Conservation (phyloP, 2,888 invertebrate species). For the Phengaris arion region DNA sequence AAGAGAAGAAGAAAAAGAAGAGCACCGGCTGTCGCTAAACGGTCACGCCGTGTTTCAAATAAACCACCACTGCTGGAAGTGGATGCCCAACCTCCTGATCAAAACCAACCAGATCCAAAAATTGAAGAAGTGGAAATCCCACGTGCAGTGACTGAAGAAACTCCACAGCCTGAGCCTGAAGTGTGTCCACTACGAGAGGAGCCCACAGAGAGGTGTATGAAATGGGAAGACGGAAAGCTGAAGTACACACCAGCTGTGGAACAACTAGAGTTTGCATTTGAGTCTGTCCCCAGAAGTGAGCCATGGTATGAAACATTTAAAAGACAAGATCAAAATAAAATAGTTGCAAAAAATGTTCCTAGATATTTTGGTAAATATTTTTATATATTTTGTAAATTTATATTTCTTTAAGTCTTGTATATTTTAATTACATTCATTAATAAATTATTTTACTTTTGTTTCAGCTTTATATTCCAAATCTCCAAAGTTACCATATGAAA, state of each 20-base stretch:
- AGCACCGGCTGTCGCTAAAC: slow-evolving; percentile 47
- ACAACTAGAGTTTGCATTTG: slow-evolving; percentile 86
- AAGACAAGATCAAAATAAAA: slow-evolving; percentile 86
- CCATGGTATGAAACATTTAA: slow-evolving; percentile 89
- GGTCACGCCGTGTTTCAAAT: slow-evolving; percentile 44
- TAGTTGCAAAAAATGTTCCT: slow-evolving; percentile 81
- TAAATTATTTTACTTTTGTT: slow-evolving; percentile 46
- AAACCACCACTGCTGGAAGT: slow-evolving; percentile 38
- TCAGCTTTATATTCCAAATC: slow-evolving; percentile 79
- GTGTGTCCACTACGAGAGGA: slow-evolving; percentile 57
- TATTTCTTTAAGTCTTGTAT: neutral
- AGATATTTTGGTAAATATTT: slow-evolving; percentile 75
- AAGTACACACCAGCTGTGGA: slow-evolving; percentile 78
- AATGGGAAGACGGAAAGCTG: slow-evolving; percentile 70
- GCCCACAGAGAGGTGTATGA: slow-evolving; percentile 61
- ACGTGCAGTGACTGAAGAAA: slow-evolving; percentile 35
- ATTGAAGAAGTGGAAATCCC: slow-evolving; percentile 35
- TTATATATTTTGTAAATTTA: slow-evolving; percentile 9
- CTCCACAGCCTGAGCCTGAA: slow-evolving; percentile 41
- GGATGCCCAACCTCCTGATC: slow-evolving; percentile 44
- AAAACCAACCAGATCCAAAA: slow-evolving; percentile 37
- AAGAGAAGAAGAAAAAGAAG: slow-evolving; percentile 55
- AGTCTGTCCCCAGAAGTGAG: slow-evolving; percentile 85
- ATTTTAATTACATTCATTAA: slow-evolving; percentile 23
- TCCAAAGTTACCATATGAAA: slow-evolving; percentile 87